phyloP scores from a whole-genome alignment of 2,888 invertebrate species.

The Stegophylla sp. region DNA sequence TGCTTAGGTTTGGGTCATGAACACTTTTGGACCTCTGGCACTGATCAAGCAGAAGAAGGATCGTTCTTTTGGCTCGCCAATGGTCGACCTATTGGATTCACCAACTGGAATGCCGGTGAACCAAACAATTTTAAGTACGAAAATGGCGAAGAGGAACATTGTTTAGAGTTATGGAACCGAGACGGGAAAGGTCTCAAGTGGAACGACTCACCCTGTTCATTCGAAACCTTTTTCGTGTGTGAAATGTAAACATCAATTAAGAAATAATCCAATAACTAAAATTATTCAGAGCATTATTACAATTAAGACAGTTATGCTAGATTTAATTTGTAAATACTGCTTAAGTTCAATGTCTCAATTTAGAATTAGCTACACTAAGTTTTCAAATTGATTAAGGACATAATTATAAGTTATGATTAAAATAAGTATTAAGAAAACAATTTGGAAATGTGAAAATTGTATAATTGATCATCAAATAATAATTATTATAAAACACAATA shows the following conservation, averaged over 20 bases:
- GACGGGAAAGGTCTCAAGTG: slow-evolving; percentile 91
- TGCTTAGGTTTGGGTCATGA: slow-evolving; percentile 81
- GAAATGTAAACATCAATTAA: slow-evolving; percentile 66
- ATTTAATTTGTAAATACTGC: slow-evolving; percentile 39
- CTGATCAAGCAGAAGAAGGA: slow-evolving; percentile 88
- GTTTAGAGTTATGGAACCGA: slow-evolving; percentile 87
- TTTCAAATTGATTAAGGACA: background rate
- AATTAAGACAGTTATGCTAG: background rate
- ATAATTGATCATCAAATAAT: background rate
- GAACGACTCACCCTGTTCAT: slow-evolving; percentile 93
- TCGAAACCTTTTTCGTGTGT: slow-evolving; percentile 90
- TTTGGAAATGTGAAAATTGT: background rate
- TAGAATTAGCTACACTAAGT: background rate
- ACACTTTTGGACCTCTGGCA: slow-evolving; percentile 93
- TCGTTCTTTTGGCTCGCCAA: slow-evolving; percentile 94
- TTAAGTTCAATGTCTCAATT: slow-evolving; percentile 4
- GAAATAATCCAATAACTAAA: slow-evolving; percentile 13
- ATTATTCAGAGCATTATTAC: background rate
- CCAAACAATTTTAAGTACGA: slow-evolving; percentile 93
- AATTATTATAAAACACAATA: background rate
- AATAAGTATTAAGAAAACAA: background rate
- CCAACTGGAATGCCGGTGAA: slow-evolving; percentile 92
- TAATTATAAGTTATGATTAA: background rate
- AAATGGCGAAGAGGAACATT: slow-evolving; percentile 92
- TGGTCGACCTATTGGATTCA: slow-evolving; percentile 85